Conservation (phyloP, 1,140 invertebrate genomes). For the Reticulitermes speratus region DNA sequence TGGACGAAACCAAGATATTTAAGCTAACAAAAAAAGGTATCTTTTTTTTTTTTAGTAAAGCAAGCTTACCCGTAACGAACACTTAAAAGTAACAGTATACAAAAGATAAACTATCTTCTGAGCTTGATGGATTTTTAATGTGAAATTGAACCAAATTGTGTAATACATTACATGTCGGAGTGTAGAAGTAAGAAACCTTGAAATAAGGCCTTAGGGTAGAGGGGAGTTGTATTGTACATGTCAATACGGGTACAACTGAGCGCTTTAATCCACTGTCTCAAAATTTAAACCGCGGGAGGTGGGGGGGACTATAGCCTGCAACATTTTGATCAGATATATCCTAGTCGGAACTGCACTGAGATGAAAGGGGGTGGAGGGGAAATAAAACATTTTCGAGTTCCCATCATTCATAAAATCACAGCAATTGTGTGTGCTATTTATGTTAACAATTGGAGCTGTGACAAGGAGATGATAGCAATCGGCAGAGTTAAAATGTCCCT, state of each 20-base stretch:
- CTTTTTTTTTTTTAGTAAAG: slow-evolving; percentile 3
- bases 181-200: neutral
- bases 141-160: slow-evolving; percentile 19
- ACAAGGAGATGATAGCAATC: neutral
- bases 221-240: neutral
- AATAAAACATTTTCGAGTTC: neutral
- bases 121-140: slow-evolving; percentile 31
- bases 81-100: slow-evolving; percentile 10
- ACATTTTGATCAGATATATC: neutral
- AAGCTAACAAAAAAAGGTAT: neutral
- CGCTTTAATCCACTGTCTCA: neutral
- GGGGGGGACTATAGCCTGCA: neutral
- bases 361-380: neutral
- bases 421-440: neutral
- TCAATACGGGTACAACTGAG: neutral
- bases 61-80: neutral
- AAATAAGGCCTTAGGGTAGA: neutral
- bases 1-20: neutral
- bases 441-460: neutral
- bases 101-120: neutral
- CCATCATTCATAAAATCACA: neutral
- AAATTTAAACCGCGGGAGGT: neutral
- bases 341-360: neutral
- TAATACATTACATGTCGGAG: neutral
- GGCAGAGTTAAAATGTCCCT: neutral